Base-by-base conservation (phyloP, 2,888 invertebrate genomes). In the Mythimna albipuncta region DNA sequence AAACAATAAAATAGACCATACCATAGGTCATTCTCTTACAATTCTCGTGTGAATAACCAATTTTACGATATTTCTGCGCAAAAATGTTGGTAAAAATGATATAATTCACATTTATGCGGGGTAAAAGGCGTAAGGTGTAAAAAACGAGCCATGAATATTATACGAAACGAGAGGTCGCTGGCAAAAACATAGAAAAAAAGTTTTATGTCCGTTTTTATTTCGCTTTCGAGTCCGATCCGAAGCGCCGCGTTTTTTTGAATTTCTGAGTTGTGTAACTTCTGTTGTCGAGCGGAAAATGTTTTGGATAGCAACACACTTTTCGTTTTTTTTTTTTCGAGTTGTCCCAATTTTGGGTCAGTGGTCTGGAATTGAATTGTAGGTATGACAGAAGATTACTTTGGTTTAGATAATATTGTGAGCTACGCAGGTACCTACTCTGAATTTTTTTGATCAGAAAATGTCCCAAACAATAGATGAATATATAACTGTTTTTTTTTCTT, bases 131-230 rank as follows among this genome's bases (percentile, higher is more conserved):
- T 84, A 85, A 89, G 83, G 87, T 87, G 86, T 82, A 86, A 88
- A 87, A 87, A 89, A 84, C 84, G 55, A 71, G 75, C 80, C 79
- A 89, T 90, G 89, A 89, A 90, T 90, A 89, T 89, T 89, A 87
- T 84, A 85, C 77, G 82, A 87, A 87, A 88, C 83, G 79, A 75
- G 79, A 83, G 86, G 82, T 81, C 85, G 88, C 84, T 85, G 67
- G 78, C 80, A 81, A 84, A 84, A 87, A 85, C 81, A 80, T 79
- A 79, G 79, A 83, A 85, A 86, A 89, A 85, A 77, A 83, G 69
- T 84, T 88, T 81, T 81, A 87, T 76, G 81, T 69, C 70, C 79
- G 69, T 85, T 86, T 87, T 89, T 88, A 85, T 87, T 87, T 79
- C 66, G 81, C 75, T 63, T 66, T 69, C 61, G 67, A 67, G 64